phyloP scores from a whole-genome alignment of 2,113 vertebrate genomes.

The Kryptolebias marmoratus region DNA sequence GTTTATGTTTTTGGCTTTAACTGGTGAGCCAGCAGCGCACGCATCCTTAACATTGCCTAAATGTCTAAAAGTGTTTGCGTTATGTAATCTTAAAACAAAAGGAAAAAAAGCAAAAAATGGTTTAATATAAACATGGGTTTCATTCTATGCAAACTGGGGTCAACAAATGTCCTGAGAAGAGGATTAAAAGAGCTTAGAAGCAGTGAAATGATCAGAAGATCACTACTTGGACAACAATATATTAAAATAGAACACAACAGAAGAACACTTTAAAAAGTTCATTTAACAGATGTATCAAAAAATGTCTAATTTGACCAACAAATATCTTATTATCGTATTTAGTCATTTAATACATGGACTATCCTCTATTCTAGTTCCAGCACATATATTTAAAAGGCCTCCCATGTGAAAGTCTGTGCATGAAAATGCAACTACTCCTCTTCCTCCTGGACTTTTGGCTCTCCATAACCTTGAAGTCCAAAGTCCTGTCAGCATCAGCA shows the following conservation, averaged over 20 bases:
- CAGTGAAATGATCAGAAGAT: background rate
- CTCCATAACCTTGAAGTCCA: constrained; percentile 58
- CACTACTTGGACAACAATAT: background rate
- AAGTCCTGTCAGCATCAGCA: constrained; percentile 56
- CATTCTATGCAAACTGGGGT: too few species aligned
- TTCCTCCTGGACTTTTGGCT: constrained; percentile 1
- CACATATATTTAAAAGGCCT: too few species aligned
- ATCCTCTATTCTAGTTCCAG: background rate
- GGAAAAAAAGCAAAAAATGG: too few species aligned
- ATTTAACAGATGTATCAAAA: background rate
- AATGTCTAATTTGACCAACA: background rate
- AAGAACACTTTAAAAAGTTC: background rate
- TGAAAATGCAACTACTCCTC: background rate
- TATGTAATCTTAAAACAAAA: too few species aligned
- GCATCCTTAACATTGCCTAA: too few species aligned
- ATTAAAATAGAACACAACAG: background rate
- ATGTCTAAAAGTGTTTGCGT: too few species aligned
- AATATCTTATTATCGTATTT: background rate
- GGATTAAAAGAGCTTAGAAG: background rate
- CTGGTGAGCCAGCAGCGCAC: too few species aligned
- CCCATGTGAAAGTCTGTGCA: too few species aligned
- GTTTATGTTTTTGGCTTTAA: too few species aligned
- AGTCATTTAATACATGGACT: too few species aligned
- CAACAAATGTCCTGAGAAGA: too few species aligned
- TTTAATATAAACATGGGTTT: too few species aligned